Percentiles rank a stretch among this genome's conserved stretches.
These are phyloP conservation scores for Rotaria macrura DNA, from an alignment of 2,888 invertebrate genomes.

Conservation along the genomic window DNA sequence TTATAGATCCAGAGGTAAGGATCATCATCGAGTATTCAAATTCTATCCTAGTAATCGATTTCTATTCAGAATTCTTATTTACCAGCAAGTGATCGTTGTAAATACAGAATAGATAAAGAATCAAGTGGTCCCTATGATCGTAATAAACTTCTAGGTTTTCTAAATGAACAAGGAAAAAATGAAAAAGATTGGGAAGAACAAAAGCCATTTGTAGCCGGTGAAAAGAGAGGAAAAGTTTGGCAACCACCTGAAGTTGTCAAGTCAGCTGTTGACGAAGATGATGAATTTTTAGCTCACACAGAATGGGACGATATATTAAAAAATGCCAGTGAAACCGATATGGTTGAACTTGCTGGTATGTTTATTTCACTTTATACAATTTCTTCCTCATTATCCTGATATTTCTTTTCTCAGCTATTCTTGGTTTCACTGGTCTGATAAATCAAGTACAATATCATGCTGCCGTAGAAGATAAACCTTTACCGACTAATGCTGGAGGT, in stretches of 20 bases:
- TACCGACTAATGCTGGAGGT: constrained; percentile 39
- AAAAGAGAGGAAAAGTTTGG: constrained; percentile 37
- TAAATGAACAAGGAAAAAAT: constrained; percentile 88
- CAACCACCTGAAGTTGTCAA: constrained; percentile 52
- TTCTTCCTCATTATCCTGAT: no score
- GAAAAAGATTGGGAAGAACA: constrained; percentile 69
- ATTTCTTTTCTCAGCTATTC: constrained; percentile 60
- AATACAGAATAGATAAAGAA: constrained; percentile 85
- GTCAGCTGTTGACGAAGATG: constrained; percentile 64
- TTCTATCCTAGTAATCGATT: background rate
- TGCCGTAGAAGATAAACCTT: constrained; percentile 53
- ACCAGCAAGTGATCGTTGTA: constrained; percentile 85
- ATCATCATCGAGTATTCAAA: background rate
- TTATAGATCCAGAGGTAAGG: constrained; percentile 92
- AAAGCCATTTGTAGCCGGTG: constrained; percentile 5
- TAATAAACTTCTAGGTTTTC: constrained; percentile 54
- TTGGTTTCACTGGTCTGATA: constrained; percentile 99
- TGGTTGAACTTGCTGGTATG: constrained; percentile 81
- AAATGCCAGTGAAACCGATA: constrained; percentile 80
- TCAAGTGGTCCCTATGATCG: constrained; percentile 90
- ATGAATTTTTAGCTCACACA: constrained; percentile 56
- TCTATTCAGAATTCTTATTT: constrained; percentile 74
- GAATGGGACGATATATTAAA: constrained; percentile 80
- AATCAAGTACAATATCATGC: constrained; percentile 99
- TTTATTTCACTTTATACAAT: background rate